A percentile compares a stretch with the other conserved stretches of the same genome.
Conservation (phyloP, 2,797 vertebrate genomes). For the Ptychobarbus kaznakovi region DNA sequence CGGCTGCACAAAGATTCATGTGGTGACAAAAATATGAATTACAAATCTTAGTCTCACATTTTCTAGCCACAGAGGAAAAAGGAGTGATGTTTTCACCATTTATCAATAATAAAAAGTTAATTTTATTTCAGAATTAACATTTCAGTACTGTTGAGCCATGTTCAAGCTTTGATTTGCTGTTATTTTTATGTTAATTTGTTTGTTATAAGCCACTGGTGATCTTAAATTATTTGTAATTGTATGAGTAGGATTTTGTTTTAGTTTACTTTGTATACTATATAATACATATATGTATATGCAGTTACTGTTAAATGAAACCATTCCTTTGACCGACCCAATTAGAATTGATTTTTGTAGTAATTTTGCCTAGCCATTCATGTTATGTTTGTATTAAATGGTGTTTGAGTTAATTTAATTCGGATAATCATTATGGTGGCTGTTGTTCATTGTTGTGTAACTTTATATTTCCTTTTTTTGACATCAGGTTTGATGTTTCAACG, state of each 20-base stretch:
- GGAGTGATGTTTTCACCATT: background rate
- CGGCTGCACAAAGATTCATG: conserved; percentile 93
- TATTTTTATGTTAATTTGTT: background rate
- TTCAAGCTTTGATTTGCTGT: background rate
- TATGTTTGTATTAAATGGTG: background rate
- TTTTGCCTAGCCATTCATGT: background rate
- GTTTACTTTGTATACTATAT: background rate
- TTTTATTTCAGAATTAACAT: background rate
- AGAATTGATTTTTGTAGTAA: background rate
- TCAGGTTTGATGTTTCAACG: background rate
- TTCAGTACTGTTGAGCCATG: background rate
- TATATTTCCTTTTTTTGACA: background rate
- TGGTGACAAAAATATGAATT: conserved; percentile 77
- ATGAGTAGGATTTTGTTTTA: background rate
- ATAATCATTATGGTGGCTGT: background rate
- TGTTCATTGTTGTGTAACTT: background rate
- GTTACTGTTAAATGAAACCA: background rate
- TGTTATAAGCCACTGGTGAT: background rate
- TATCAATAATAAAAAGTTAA: too few relatives aligned
- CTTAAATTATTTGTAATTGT: background rate
- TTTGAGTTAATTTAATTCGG: background rate
- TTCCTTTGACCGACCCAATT: background rate
- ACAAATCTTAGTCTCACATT: background rate
- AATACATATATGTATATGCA: background rate
- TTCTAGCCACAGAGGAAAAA: background rate